Conservation (phyloP, 2,888 invertebrate genomes). For the Thera obeliscata region DNA sequence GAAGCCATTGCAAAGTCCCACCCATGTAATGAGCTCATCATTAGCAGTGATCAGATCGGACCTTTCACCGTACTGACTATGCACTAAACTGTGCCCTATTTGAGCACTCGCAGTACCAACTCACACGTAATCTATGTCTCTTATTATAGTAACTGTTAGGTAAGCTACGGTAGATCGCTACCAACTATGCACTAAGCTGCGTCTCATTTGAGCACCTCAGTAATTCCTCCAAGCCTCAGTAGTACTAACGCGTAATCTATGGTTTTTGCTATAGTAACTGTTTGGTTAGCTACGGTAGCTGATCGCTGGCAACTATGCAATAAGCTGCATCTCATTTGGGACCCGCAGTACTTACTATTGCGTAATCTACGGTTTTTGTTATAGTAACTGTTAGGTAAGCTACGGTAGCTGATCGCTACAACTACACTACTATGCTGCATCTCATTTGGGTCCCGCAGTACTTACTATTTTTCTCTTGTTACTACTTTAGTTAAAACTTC, state of each 20-base stretch:
- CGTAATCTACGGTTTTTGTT: slow-evolving; percentile 5
- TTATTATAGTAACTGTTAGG: slow-evolving; percentile 3
- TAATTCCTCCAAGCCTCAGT: no score
- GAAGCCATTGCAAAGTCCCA: slow-evolving; percentile 47
- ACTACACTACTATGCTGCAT: slow-evolving; percentile 1
- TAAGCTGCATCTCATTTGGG: slow-evolving; percentile 11
- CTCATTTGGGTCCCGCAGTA: slow-evolving; percentile 6
- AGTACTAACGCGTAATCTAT: slow-evolving; percentile 10
- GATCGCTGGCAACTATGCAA: slow-evolving; percentile 12
- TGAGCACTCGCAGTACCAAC: slow-evolving; percentile 9
- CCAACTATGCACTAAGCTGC: no score
- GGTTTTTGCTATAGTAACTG: background rate
- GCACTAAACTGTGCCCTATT: slow-evolving; percentile 9
- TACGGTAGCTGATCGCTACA: background rate
- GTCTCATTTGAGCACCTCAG: background rate
- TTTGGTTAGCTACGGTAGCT: background rate
- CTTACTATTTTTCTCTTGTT: slow-evolving; percentile 1
- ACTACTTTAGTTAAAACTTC: no score
- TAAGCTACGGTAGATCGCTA: background rate
- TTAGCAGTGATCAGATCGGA: slow-evolving; percentile 45
- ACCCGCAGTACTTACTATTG: slow-evolving; percentile 6
- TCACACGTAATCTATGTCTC: slow-evolving; percentile 6
- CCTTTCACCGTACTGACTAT: slow-evolving; percentile 27
- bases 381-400: slow-evolving; percentile 6
- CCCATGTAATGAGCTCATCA: slow-evolving; percentile 50